Evolutionary conservation across 1,140 invertebrate genomes (phyloP).

Genomic region (Hypsibius dujardini): DNA sequence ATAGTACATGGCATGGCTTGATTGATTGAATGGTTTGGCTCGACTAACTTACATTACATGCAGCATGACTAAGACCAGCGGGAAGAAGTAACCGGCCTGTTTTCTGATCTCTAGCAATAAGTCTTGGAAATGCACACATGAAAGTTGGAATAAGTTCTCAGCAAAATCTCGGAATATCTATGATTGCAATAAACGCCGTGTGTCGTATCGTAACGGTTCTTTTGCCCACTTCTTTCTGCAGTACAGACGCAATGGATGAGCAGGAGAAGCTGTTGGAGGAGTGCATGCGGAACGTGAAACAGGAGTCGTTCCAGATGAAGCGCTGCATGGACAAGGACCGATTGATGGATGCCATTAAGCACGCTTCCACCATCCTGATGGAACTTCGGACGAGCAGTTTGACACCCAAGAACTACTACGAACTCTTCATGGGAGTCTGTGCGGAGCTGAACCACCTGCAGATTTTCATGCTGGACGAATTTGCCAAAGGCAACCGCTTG

Average conservation of each 20-base stretch:
- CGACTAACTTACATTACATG: no score
- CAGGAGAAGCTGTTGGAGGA: slow-evolving; percentile 90
- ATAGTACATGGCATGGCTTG: no score
- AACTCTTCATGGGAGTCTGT: slow-evolving; percentile 96
- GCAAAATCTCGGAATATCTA: no score
- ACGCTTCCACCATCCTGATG: slow-evolving; percentile 87
- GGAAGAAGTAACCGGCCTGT: no score
- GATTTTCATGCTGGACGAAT: slow-evolving; percentile 84
- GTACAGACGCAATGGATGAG: slow-evolving; percentile 58
- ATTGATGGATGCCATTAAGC: slow-evolving; percentile 91
- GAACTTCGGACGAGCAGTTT: slow-evolving; percentile 81
- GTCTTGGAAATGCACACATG: no score
- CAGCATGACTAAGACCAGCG: no score
- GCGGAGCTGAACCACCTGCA: slow-evolving; percentile 91
- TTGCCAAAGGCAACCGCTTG: slow-evolving; percentile 78
- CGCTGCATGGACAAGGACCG: slow-evolving; percentile 60
- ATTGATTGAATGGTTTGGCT: no score
- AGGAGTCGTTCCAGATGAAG: slow-evolving; percentile 96
- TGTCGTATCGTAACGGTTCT: no score
- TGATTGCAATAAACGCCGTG: no score
- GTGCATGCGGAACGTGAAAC: slow-evolving; percentile 70
- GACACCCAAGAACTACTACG: slow-evolving; percentile 94
- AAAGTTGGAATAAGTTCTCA: no score
- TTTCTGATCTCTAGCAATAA: no score
- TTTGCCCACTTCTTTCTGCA: no score